Percentiles rank a stretch among this genome's conserved stretches.
Evolutionary conservation across 1,140 invertebrate genomes (phyloP).

Genomic region (Lasioglossum albipes): DNA sequence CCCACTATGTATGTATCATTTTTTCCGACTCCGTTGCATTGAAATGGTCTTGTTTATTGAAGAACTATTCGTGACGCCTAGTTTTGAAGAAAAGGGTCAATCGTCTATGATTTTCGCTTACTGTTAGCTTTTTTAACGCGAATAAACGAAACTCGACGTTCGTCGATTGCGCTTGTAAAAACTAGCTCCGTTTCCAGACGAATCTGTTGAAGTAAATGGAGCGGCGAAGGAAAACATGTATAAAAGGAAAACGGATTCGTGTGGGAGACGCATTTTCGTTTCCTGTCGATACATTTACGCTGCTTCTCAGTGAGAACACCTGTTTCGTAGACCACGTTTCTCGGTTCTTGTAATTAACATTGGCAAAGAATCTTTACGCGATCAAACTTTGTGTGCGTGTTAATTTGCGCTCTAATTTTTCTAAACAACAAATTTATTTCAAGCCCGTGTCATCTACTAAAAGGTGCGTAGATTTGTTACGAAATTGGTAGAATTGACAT

Average conservation of each 20-base stretch:
- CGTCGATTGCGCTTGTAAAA: too few species aligned
- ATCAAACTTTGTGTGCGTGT: slow-evolving; percentile 35
- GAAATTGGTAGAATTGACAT: too few species aligned
- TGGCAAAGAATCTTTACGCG: slow-evolving; percentile 32
- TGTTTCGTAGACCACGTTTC: slow-evolving; percentile 32
- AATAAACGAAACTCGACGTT: background rate
- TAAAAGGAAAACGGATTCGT: background rate
- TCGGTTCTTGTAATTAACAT: slow-evolving; percentile 42
- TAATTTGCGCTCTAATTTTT: background rate
- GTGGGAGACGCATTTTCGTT: background rate
- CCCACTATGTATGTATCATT: background rate
- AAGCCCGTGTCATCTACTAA: background rate
- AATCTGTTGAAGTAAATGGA: background rate
- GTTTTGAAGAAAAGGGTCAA: background rate
- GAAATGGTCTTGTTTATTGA: background rate
- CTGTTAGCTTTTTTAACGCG: too few species aligned
- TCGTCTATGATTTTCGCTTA: background rate
- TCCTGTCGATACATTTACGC: background rate
- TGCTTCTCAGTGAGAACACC: slow-evolving; percentile 28
- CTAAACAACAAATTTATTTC: background rate
- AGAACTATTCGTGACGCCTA: background rate
- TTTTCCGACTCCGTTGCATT: background rate
- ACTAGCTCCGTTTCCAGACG: background rate
- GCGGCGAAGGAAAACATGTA: background rate
- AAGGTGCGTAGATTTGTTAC: background rate